These are phyloP conservation scores for Gibbula magus DNA, from an alignment of 2,888 invertebrate species.

Conservation along the genomic window DNA sequence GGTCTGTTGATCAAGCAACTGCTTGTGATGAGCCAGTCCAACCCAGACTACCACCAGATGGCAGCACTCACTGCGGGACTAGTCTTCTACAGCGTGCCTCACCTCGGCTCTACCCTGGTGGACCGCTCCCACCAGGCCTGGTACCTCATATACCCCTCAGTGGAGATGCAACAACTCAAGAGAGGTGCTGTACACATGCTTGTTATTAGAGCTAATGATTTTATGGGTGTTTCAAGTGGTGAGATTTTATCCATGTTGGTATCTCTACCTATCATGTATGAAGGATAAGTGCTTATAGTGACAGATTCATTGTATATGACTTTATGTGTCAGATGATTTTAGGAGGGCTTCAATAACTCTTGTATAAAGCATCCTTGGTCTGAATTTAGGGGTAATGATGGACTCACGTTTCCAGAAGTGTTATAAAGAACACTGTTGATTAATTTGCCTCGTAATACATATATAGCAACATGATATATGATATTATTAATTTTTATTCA, in stretches of 20 bases:
- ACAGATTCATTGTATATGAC: too few relatives aligned
- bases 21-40: conserved; percentile 77
- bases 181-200: conserved; percentile 79
- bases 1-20: conserved; percentile 90
- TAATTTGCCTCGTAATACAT: too few relatives aligned
- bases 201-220: background rate
- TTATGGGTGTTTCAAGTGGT: background rate
- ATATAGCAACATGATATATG: too few relatives aligned
- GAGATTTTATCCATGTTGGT: background rate
- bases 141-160: conserved; percentile 88
- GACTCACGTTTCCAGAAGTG: too few relatives aligned
- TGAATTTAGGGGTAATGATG: too few relatives aligned
- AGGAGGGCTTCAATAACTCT: too few relatives aligned
- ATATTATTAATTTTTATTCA: too few relatives aligned
- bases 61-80: conserved; percentile 86
- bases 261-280: conserved; percentile 28
- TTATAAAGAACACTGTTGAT: too few relatives aligned
- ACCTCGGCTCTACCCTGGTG: conserved; percentile 87
- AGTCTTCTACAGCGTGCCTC: conserved; percentile 93
- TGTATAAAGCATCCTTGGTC: too few relatives aligned
- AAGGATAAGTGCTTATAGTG: too few relatives aligned
- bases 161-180: conserved; percentile 88
- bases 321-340: too few relatives aligned
- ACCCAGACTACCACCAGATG: conserved; percentile 78
- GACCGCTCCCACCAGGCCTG: conserved; percentile 82